Percentiles rank a stretch among this genome's conserved stretches.
Conservation (phyloP, 2,888 invertebrate species). For the Drosophila atripex region DNA sequence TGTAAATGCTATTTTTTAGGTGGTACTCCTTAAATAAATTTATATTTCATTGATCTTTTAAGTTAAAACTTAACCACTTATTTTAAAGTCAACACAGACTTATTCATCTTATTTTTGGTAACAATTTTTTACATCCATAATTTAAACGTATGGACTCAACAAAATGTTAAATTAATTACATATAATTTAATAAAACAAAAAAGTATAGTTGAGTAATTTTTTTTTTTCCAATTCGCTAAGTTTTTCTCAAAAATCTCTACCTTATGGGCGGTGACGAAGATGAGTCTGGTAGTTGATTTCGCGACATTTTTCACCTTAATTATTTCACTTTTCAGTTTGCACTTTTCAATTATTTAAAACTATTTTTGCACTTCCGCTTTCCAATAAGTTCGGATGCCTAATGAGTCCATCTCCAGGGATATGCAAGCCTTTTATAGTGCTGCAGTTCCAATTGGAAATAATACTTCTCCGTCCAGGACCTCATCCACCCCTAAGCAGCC, state of each 20-base stretch:
- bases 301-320: conserved; percentile 77
- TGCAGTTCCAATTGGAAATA: conserved; percentile 67
- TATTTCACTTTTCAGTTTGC: conserved; percentile 8
- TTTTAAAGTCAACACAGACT: too few species aligned
- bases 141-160: too few species aligned
- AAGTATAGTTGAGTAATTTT: background rate
- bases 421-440: conserved; percentile 71
- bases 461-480: conserved; percentile 33
- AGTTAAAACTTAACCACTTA: too few species aligned
- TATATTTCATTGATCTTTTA: too few species aligned
- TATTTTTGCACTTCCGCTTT: conserved; percentile 30
- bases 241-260: conserved; percentile 69
- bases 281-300: conserved; percentile 88
- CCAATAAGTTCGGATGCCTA: conserved; percentile 67
- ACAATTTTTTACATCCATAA: too few species aligned
- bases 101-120: too few species aligned
- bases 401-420: conserved; percentile 73
- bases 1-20: too few species aligned
- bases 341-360: background rate
- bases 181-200: too few species aligned
- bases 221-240: background rate
- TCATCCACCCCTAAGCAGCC: conserved; percentile 61
- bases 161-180: too few species aligned
- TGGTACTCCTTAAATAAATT: too few species aligned
- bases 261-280: conserved; percentile 89